Percentiles rank a stretch among this genome's conserved stretches.
Conservation (phyloP, 2,113 vertebrate species). For the Misgurnus anguillicaudatus region DNA sequence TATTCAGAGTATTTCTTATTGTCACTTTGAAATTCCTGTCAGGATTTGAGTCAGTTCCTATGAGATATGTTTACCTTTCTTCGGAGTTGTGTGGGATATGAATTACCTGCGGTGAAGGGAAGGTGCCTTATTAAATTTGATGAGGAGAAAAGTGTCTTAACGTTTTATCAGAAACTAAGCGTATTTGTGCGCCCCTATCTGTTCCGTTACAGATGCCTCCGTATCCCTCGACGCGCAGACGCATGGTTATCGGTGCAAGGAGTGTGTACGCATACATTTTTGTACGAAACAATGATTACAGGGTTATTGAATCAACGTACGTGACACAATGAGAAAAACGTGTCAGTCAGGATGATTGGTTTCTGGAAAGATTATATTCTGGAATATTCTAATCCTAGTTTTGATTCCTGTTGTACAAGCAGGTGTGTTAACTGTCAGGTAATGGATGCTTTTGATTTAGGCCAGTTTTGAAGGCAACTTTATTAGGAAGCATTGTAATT, state of each 20-base stretch:
- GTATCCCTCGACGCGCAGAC: constrained; percentile 34
- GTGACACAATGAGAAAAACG: constrained; percentile 34
- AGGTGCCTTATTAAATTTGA: constrained; percentile 78
- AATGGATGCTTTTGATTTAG: too few relatives aligned
- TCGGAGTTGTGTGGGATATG: constrained; percentile 48
- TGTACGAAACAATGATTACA: constrained; percentile 35
- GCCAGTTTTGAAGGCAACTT: too few relatives aligned
- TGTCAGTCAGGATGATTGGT: constrained; percentile 46
- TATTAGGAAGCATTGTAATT: too few relatives aligned
- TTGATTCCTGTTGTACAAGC: constrained; percentile 33
- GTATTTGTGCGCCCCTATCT: constrained; percentile 50
- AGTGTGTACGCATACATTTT: constrained; percentile 18
- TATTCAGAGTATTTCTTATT: constrained; percentile 74
- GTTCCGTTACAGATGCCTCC: constrained; percentile 42
- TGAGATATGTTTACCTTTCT: constrained; percentile 72
- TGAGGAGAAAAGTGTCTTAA: constrained; percentile 70
- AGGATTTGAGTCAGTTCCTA: constrained; percentile 51
- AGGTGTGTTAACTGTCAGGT: constrained; percentile 1
- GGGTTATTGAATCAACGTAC: constrained; percentile 39
- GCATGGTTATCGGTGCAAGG: constrained; percentile 16
- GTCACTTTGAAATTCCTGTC: constrained; percentile 71
- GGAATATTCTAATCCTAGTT: constrained; percentile 46
- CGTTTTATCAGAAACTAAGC: constrained; percentile 49
- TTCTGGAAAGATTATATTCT: constrained; percentile 28
- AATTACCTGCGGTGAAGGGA: constrained; percentile 66